Conservation (phyloP, 2,797 vertebrate genomes). For the Coregonus suidteri region DNA sequence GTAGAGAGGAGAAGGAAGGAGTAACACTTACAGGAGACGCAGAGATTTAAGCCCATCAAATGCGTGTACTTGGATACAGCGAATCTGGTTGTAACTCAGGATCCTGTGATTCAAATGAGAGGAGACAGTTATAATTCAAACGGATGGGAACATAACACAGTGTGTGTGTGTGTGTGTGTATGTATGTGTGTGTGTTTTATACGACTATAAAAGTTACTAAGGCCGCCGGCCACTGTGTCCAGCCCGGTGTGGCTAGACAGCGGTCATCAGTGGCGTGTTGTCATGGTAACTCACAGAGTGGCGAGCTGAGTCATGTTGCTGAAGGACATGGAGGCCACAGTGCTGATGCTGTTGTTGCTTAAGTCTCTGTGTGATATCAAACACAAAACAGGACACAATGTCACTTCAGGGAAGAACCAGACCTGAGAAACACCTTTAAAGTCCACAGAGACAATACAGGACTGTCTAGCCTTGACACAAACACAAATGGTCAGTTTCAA, state of each 20-base stretch:
- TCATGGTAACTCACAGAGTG: slow-evolving; percentile 85
- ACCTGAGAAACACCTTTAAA: not conserved
- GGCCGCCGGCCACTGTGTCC: not conserved
- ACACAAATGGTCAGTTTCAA: not conserved
- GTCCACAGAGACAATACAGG: not conserved
- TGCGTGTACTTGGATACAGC: slow-evolving; percentile 91
- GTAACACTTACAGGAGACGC: slow-evolving; percentile 90
- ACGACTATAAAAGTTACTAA: not conserved
- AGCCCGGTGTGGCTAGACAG: slow-evolving; percentile 7
- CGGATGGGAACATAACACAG: slow-evolving; percentile 1
- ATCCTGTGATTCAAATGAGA: slow-evolving; percentile 75
- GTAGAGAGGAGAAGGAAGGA: slow-evolving; percentile 36
- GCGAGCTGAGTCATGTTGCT: slow-evolving; percentile 96
- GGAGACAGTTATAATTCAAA: slow-evolving; percentile 4
- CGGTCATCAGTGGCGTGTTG: not conserved
- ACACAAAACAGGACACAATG: slow-evolving; percentile 6
- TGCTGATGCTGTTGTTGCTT: slow-evolving; percentile 97
- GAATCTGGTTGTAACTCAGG: slow-evolving; percentile 95
- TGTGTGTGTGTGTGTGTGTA: not conserved
- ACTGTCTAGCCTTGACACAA: not conserved
- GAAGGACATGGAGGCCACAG: slow-evolving; percentile 88
- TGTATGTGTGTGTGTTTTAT: not conserved
- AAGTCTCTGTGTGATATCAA: slow-evolving; percentile 81
- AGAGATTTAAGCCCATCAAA: slow-evolving; percentile 91
- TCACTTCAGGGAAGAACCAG: not conserved